phyloP scores from a whole-genome alignment of 1,140 invertebrate genomes.

The Drosophila hydei region DNA sequence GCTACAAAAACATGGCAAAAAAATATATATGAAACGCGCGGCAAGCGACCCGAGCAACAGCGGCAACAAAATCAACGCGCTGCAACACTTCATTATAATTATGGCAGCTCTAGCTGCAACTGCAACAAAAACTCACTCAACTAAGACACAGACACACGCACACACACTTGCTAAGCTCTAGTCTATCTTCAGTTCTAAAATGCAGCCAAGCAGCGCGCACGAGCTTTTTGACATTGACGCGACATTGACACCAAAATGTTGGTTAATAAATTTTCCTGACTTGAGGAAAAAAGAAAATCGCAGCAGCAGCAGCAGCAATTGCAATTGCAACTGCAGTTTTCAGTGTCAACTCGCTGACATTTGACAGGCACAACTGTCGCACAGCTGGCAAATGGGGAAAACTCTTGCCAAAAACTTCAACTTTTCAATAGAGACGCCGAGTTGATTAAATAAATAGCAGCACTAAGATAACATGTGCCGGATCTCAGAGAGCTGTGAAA shows the following conservation, averaged over 20 bases:
- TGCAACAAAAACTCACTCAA: constrained; percentile 32
- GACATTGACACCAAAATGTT: constrained; percentile 77
- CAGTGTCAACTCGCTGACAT: constrained; percentile 51
- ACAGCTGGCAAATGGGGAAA: constrained; percentile 16
- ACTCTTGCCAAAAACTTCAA: neutral
- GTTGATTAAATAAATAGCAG: neutral
- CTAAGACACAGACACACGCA: constrained; percentile 22
- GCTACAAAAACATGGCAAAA: constrained; percentile 46
- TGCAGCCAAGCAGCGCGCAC: constrained; percentile 32
- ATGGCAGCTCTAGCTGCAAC: constrained; percentile 53
- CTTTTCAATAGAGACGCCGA: neutral
- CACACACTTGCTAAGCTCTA: constrained; percentile 9
- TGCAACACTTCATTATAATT: constrained; percentile 79
- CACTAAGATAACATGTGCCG: neutral
- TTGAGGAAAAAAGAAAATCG: constrained; percentile 36
- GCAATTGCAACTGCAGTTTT: constrained; percentile 15
- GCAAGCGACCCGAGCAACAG: constrained; percentile 31
- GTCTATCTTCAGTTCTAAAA: constrained; percentile 16
- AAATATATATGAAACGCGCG: constrained; percentile 13
- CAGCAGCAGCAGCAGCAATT: constrained; percentile 1
- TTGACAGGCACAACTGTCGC: constrained; percentile 18
- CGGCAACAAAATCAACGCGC: constrained; percentile 53
- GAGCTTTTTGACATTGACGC: constrained; percentile 70
- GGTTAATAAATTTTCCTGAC: constrained; percentile 66
- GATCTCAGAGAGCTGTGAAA: neutral